Evolutionary conservation across 2,888 invertebrate genomes (phyloP).

Genomic region (Bombylius major): DNA sequence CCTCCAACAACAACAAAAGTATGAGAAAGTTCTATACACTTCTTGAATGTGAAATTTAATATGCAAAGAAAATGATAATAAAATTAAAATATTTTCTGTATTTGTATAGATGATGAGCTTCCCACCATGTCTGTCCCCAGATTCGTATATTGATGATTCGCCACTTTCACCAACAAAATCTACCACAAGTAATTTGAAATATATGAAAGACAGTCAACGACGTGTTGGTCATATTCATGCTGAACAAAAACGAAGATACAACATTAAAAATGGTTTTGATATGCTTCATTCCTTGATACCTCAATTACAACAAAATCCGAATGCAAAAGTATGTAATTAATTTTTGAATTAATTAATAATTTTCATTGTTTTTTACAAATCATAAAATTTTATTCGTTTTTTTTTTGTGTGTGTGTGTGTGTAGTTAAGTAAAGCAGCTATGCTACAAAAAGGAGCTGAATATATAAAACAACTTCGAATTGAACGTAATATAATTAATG

Average conservation of each 20-base stretch:
- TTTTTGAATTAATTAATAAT: constrained; percentile 1
- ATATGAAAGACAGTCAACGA: constrained; percentile 49
- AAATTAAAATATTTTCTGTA: background rate
- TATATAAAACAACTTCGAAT: constrained; percentile 80
- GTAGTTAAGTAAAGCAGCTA: constrained; percentile 85
- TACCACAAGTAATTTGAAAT: constrained; percentile 35
- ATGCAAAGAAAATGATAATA: background rate
- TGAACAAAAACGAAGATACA: constrained; percentile 89
- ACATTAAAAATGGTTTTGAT: constrained; percentile 94
- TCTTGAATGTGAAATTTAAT: too few relatives aligned
- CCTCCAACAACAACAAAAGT: constrained; percentile 19
- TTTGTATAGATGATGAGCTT: constrained; percentile 22
- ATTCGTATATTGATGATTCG: constrained; percentile 33
- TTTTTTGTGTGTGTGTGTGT: too few relatives aligned
- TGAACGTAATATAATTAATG: constrained; percentile 74
- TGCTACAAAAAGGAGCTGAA: constrained; percentile 93
- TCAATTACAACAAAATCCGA: constrained; percentile 77
- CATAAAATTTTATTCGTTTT: background rate
- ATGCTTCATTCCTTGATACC: constrained; percentile 86
- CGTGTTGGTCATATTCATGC: constrained; percentile 88
- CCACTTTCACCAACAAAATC: constrained; percentile 48
- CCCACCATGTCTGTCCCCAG: constrained; percentile 26
- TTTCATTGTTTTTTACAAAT: background rate
- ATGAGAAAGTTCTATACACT: background rate
- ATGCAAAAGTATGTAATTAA: constrained; percentile 54